Percentiles rank a stretch among this genome's conserved stretches.
These are phyloP conservation scores for Myanophis thanlyinensis DNA, from an alignment of 2,113 vertebrate genomes.

Conservation along the genomic window DNA sequence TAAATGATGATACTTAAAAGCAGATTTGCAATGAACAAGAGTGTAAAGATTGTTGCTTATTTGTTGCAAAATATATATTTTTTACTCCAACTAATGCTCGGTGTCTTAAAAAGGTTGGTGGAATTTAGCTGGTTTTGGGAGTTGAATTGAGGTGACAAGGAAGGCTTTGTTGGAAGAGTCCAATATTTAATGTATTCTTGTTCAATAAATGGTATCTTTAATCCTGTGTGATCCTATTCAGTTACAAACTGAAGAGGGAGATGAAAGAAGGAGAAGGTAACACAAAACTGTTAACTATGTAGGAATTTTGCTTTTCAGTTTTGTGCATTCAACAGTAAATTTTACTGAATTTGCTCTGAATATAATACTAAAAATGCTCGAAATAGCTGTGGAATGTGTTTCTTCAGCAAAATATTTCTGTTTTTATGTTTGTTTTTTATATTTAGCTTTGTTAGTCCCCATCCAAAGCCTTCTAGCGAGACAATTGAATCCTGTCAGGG, in stretches of 20 bases:
- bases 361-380: slow-evolving; percentile 71
- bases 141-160: slow-evolving; percentile 76
- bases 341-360: slow-evolving; percentile 55
- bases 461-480: slow-evolving; percentile 82
- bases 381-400: slow-evolving; percentile 83
- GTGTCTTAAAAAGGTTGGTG: slow-evolving; percentile 73
- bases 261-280: slow-evolving; percentile 45
- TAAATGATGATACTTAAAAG: slow-evolving; percentile 63
- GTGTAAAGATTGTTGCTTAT: slow-evolving; percentile 63
- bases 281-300: slow-evolving; percentile 71
- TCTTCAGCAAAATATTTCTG: slow-evolving; percentile 66
- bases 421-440: slow-evolving; percentile 64
- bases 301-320: slow-evolving; percentile 57
- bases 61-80: slow-evolving; percentile 65
- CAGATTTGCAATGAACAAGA: slow-evolving; percentile 68
- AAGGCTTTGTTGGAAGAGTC: slow-evolving; percentile 83
- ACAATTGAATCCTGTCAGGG: slow-evolving; percentile 83
- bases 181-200: slow-evolving; percentile 60
- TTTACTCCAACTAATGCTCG: slow-evolving; percentile 77
- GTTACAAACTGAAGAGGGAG: slow-evolving; percentile 51
- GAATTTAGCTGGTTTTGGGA: slow-evolving; percentile 74
- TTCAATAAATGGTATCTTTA: slow-evolving; percentile 55
- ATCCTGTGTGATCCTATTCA: slow-evolving; percentile 46
- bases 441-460: slow-evolving; percentile 73
- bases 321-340: slow-evolving; percentile 72